These are phyloP conservation scores for Germaria angustata DNA, from an alignment of 2,888 invertebrate genomes.

Conservation along the genomic window DNA sequence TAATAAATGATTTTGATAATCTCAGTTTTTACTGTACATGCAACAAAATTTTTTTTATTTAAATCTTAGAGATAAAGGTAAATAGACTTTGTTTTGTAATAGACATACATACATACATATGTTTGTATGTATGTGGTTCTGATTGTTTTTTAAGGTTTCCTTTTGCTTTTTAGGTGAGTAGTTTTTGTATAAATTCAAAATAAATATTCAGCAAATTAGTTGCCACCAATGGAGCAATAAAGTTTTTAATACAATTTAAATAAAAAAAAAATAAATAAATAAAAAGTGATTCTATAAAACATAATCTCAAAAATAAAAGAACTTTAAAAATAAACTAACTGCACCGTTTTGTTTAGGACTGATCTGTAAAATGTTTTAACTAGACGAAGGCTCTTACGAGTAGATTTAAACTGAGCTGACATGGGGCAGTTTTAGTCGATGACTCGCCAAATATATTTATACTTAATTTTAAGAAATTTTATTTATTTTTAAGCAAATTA, in stretches of 20 bases:
- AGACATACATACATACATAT: too few relatives aligned
- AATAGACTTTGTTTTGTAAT: constrained; percentile 33
- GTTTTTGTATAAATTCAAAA: background rate
- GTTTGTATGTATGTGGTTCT: constrained; percentile 11
- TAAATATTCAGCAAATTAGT: background rate
- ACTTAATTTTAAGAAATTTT: too few relatives aligned
- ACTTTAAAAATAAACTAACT: too few relatives aligned
- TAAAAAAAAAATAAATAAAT: background rate
- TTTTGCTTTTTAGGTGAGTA: constrained; percentile 12
- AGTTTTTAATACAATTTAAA: background rate
- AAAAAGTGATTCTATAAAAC: background rate
- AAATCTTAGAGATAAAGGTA: constrained; percentile 52
- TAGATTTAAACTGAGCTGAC: too few relatives aligned
- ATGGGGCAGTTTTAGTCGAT: too few relatives aligned
- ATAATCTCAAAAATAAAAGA: background rate
- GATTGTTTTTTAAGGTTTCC: constrained; percentile 27
- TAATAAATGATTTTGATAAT: constrained; percentile 35
- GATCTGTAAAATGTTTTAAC: too few relatives aligned
- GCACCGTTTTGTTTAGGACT: too few relatives aligned
- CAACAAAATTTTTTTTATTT: constrained; percentile 43
- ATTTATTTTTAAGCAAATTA: too few relatives aligned
- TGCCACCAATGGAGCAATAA: background rate
- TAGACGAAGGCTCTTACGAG: too few relatives aligned
- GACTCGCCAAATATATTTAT: too few relatives aligned
- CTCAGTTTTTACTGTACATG: constrained; percentile 47